phyloP scores from a whole-genome alignment of 2,797 vertebrate genomes.

The Clarias pachynema region DNA sequence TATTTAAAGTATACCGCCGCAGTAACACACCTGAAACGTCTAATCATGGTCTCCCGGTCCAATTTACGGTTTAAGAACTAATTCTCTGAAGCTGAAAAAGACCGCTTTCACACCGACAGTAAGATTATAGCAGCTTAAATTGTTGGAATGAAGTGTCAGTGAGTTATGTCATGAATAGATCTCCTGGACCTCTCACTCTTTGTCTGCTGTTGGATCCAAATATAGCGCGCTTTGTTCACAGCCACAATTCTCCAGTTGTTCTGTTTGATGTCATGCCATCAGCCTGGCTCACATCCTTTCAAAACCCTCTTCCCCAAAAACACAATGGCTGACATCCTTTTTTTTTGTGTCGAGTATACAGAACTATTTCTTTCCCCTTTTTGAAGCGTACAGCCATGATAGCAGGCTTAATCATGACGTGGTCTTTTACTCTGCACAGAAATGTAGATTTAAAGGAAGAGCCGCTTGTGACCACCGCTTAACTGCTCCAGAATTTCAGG shows the following conservation, averaged over 20 bases:
- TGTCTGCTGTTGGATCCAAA: background rate
- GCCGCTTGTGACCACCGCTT: background rate
- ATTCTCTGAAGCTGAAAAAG: background rate
- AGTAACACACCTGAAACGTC: background rate
- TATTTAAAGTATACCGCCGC: background rate
- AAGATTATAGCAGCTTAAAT: background rate
- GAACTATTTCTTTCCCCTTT: background rate
- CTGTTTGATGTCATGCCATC: background rate
- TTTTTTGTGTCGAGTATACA: background rate
- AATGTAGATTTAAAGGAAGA: slow-evolving; percentile 4
- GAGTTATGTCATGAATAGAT: background rate
- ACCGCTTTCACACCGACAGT: background rate
- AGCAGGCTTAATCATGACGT: background rate
- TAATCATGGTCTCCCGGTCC: background rate
- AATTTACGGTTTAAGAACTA: background rate
- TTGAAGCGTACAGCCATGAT: background rate
- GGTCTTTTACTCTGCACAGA: background rate
- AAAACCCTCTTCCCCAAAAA: background rate
- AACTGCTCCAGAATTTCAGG: slow-evolving; percentile 40
- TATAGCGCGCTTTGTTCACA: slow-evolving; percentile 1
- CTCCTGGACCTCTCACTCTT: background rate
- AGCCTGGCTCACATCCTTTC: background rate
- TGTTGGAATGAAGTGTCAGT: background rate
- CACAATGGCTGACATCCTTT: background rate
- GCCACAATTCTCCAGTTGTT: background rate